Evolutionary conservation across 2,888 invertebrate species (phyloP).

Genomic region (Rhamnusium bicolor): DNA sequence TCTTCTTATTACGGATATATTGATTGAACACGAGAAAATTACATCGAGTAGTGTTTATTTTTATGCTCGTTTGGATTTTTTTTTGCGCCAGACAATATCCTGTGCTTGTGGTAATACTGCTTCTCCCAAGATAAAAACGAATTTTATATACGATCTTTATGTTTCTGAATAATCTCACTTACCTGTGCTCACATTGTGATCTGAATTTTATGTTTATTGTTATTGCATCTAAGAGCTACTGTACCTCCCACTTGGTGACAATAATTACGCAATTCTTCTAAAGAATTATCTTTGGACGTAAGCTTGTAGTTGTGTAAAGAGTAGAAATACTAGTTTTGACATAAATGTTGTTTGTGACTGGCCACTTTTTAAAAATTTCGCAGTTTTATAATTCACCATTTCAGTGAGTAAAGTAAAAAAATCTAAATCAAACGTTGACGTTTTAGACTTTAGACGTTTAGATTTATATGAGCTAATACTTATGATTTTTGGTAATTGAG

Average conservation of each 20-base stretch:
- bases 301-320: background rate
- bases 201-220: conserved; percentile 52
- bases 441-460: too few species aligned
- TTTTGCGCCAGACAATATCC: conserved; percentile 56
- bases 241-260: conserved; percentile 50
- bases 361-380: too few species aligned
- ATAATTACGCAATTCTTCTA: conserved; percentile 33
- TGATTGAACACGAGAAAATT: conserved; percentile 62
- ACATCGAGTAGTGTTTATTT: conserved; percentile 47
- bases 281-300: background rate
- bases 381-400: too few species aligned
- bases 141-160: conserved; percentile 49
- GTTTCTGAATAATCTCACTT: conserved; percentile 45
- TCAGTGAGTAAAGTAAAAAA: too few species aligned
- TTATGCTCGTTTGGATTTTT: conserved; percentile 54
- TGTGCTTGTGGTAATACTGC: conserved; percentile 52
- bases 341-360: too few species aligned
- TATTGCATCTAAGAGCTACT: conserved; percentile 46
- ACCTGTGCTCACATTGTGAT: conserved; percentile 40
- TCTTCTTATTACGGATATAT: conserved; percentile 59
- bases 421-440: too few species aligned
- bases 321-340: too few species aligned
- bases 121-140: conserved; percentile 45
- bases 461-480: too few species aligned
- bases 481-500: too few species aligned